A percentile compares a stretch with the other conserved stretches of the same genome.
These are phyloP conservation scores for Argopecten irradians DNA, from an alignment of 1,140 invertebrate species.

Conservation along the genomic window DNA sequence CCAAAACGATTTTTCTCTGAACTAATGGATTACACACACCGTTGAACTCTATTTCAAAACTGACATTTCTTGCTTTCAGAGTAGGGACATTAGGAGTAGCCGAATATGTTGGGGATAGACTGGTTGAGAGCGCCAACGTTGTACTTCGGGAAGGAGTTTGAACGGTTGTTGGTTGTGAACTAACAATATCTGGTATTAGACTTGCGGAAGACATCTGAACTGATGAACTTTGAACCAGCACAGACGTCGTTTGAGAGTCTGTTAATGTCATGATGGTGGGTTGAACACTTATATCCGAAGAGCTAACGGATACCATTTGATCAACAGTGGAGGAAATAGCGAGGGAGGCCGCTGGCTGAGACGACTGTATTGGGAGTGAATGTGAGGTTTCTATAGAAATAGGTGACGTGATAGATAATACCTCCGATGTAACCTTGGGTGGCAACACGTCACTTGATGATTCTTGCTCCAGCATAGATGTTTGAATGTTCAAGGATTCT, in stretches of 20 bases:
- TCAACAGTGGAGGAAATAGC: not conserved
- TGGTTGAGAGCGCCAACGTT: not conserved
- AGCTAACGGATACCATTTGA: not conserved
- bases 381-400: not conserved
- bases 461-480: not conserved
- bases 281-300: not conserved
- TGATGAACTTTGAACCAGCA: not conserved
- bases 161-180: not conserved
- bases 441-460: not conserved
- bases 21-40: slow-evolving; percentile 45
- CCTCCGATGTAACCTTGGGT: not conserved
- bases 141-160: not conserved
- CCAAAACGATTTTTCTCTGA: slow-evolving; percentile 38
- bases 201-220: not conserved
- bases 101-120: not conserved
- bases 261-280: not conserved
- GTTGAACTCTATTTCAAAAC: slow-evolving; percentile 37
- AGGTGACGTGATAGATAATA: not conserved
- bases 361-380: not conserved
- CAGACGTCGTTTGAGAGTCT: not conserved
- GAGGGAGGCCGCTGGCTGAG: not conserved
- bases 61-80: not conserved
- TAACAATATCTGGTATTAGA: not conserved
- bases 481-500: not conserved
- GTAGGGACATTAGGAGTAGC: not conserved